phyloP scores from a whole-genome alignment of 2,113 vertebrate genomes.

The Muntiacus reevesi region DNA sequence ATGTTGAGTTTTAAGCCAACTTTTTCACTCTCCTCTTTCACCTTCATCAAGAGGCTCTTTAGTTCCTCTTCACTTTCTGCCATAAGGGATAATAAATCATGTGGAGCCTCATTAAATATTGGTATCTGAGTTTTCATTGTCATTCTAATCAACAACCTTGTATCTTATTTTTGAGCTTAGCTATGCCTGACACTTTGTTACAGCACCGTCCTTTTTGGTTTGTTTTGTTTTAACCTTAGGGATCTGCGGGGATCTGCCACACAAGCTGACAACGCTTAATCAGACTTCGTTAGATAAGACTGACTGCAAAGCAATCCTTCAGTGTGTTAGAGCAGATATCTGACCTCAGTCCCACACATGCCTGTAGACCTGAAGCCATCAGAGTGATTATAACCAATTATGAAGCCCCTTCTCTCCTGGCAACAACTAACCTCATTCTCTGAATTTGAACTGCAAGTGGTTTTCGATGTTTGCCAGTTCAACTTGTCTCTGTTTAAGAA shows the following conservation, averaged over 20 bases:
- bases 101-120: background rate
- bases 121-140: background rate
- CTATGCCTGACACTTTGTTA: background rate
- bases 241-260: background rate
- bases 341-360: background rate
- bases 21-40: background rate
- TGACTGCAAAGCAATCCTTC: background rate
- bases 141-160: background rate
- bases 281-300: background rate
- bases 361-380: background rate
- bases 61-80: background rate
- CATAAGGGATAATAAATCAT: background rate
- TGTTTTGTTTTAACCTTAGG: background rate
- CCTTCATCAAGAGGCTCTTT: background rate
- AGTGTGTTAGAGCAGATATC: background rate
- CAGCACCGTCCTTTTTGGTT: background rate
- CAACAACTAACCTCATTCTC: background rate
- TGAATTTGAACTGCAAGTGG: background rate
- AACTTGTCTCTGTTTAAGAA: background rate
- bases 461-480: background rate
- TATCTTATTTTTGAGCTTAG: background rate
- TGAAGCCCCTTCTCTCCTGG: background rate
- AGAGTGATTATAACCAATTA: background rate
- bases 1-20: background rate
- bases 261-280: background rate